Evolutionary conservation across 2,113 vertebrate genomes (phyloP), one percentile per base, ranked within the genome.

Genomic region (Menura novaehollandiae): DNA sequence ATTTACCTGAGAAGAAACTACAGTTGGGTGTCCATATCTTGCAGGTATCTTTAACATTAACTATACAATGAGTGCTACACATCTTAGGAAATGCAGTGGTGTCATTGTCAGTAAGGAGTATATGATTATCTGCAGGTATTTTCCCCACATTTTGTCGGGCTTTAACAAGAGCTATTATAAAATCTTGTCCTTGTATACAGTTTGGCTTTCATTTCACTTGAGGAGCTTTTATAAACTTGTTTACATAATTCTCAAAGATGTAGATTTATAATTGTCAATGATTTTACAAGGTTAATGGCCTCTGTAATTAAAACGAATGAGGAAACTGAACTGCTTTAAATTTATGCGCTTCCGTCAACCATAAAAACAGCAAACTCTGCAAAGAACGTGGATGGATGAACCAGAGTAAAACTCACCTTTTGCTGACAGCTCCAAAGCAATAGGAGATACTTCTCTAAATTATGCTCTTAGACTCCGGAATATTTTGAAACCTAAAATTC

Each of bases 231-330:
- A 84, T 75, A 78, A 87, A 71, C 60, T 78, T 93, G 86, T 87
- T 93, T 91, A 91, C 64, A 37, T 81, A 89, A 91, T 83, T 74
- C 30, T 88, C 59, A 86, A 27, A 91, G 52, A 89, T 27, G 52
- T 44, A 67, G 56, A 87, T 92, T 89, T 56, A 86, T 82, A 71
- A 85, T 58, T 93, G 74, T 43, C 73, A 89, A 63, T 89, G 60
- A 95, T 84, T 87, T 92, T 52, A 92, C 52, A 95, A 93, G 91
- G 77, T 89, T 89, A 91, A 91, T 92, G 69, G 41, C 41, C 74
- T 80, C 60, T 80, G 35, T 83, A 92, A 93, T 90, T 88, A 85
- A 59, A 92, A 91, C 21, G 63, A 86, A 89, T 84, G 11, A 91
- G 86, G 72, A 94, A 91, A 60, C n/a, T 69, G n/a, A 83, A 47